phyloP scores from a whole-genome alignment of 2,888 invertebrate species.

The Eumerus sabulonum region DNA sequence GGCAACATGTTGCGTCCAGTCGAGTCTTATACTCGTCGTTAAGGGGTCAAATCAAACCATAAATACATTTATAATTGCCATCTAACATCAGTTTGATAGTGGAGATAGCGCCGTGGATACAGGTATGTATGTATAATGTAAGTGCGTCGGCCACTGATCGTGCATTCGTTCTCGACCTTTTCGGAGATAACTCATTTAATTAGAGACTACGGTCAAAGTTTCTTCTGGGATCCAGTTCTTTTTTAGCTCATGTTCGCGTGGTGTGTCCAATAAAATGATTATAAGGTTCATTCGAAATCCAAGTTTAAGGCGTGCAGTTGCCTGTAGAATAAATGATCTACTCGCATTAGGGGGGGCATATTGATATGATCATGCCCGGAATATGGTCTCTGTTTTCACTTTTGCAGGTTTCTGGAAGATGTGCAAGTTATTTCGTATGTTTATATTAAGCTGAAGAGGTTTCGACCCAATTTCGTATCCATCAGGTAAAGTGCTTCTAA shows the following conservation, averaged over 20 bases:
- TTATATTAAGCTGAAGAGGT: background rate
- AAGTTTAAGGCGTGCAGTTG: conserved; percentile 44
- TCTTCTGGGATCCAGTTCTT: conserved; percentile 31
- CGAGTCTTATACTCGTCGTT: conserved; percentile 29
- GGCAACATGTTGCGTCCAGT: conserved; percentile 21
- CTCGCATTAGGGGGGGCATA: conserved; percentile 6
- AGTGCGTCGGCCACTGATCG: background rate
- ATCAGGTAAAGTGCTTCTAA: conserved; percentile 18
- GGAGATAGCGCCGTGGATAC: conserved; percentile 41
- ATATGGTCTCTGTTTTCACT: background rate
- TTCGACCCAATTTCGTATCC: background rate
- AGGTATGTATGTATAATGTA: conserved; percentile 23
- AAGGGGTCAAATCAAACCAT: conserved; percentile 64
- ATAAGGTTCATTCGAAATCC: conserved; percentile 33
- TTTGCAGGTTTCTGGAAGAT: too few species aligned
- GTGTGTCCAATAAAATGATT: conserved; percentile 52
- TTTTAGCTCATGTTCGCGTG: conserved; percentile 11
- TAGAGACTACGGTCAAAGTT: conserved; percentile 64
- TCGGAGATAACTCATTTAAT: conserved; percentile 65
- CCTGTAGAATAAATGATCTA: conserved; percentile 46
- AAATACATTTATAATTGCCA: conserved; percentile 68
- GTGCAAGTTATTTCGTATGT: too few species aligned
- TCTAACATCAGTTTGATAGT: conserved; percentile 45
- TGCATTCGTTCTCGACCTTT: conserved; percentile 54
- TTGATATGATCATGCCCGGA: background rate